Percentiles rank a stretch among this genome's conserved stretches.
Conservation (phyloP, 2,113 vertebrate species). For the Phaethornis superciliosus region DNA sequence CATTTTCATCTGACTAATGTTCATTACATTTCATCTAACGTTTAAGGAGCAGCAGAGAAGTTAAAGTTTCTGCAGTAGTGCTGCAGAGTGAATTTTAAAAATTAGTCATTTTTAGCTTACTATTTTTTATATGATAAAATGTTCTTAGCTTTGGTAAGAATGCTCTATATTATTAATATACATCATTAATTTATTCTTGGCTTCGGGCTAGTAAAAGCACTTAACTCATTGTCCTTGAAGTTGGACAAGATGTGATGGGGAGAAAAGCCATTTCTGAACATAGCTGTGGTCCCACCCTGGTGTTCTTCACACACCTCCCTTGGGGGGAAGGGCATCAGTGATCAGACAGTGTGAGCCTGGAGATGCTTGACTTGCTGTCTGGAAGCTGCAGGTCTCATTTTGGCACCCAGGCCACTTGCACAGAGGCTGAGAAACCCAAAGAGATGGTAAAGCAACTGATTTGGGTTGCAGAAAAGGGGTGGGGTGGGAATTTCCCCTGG, state of each 20-base stretch:
- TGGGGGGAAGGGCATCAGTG: background rate
- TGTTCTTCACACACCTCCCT: background rate
- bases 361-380: background rate
- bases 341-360: background rate
- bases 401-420: background rate
- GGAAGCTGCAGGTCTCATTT: background rate
- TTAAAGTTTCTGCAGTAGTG: background rate
- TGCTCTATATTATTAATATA: background rate
- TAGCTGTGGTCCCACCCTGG: background rate
- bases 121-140: conserved; percentile 60
- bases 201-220: conserved; percentile 22
- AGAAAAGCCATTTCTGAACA: background rate
- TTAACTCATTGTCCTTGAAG: conserved; percentile 24
- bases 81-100: conserved; percentile 6
- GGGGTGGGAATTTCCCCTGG: background rate
- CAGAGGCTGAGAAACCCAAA: background rate
- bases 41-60: conserved; percentile 21
- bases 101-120: background rate
- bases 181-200: conserved; percentile 48
- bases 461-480: background rate
- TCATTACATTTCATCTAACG: background rate
- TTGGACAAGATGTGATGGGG: background rate
- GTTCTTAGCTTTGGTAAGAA: background rate
- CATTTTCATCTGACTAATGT: background rate
- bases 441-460: background rate